Base-by-base conservation (phyloP, 2,113 vertebrate genomes). In the Fulica atra region DNA sequence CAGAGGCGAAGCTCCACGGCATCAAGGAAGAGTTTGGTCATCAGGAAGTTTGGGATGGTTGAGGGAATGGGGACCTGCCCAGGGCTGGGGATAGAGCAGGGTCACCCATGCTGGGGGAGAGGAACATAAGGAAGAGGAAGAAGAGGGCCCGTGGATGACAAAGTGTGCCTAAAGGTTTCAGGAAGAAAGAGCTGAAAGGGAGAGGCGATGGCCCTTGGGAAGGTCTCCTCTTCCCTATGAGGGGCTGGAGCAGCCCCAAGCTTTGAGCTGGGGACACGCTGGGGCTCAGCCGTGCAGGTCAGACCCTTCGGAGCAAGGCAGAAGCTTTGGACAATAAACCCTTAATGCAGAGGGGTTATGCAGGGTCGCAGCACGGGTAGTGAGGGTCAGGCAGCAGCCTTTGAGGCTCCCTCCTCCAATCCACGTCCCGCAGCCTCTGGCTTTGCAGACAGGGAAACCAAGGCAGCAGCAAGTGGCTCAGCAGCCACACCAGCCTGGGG, bases 341-440 rank as follows among this genome's bases (percentile, higher is more conserved):
- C 70, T 21, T 0, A 0, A 0, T 26, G 2, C 23, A 16, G 12
- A 2, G 14, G 35, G 16, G 60, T 42, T 18, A 31, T 16, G 9
- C 42, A 9, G 56, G 35, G 35, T 66, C 57, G 36, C 42, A 24
- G 29, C 9, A 2, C 2, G 7, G 33, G 57, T 36, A 31, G 2
- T 6, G 11, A 72, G 79, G 56, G 23, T 56, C 72, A 18, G 18
- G 57, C 60, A 84, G 77, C 84, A 81, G 57, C 79, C 26, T 12
- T 53, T 0, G 4, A 63, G 60, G 31, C n/a, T 18, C 44, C 44
- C 48, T 68, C 21, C 44, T 61, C 12, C 4, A 0, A 21, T 26
- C 46, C 65, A 38, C 3, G 9, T 66, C 48, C 76, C 20, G 9
- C 40, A 12, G 64, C 65, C 29, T 40, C 60, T 3, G 66, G 12